Base-by-base conservation (phyloP, 1,140 invertebrate species). In the Megalonaias nervosa region DNA sequence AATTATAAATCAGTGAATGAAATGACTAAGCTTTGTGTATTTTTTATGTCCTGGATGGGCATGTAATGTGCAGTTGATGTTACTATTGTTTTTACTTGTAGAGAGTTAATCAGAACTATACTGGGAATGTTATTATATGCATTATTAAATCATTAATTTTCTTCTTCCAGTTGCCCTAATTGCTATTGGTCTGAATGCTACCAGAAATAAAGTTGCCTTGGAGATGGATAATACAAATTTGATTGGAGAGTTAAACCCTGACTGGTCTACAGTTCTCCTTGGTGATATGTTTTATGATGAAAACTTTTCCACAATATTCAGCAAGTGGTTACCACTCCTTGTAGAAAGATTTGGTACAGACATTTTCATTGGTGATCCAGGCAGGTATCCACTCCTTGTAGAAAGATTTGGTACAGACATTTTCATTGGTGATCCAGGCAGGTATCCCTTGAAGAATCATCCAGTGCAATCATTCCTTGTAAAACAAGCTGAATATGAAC, bases 241-340 rank as follows among this genome's bases (percentile, higher is more conserved):
- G 60, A 74, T 80, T 74, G 78, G 78, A 16, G 16, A 71, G 15
- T 5, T 59, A 15, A 66, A 60, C 65, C n/a, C 26, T 16, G n/a
- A 68, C 19, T 77, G 76, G 74, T 71, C 79, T 55, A 70, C 70
- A 56, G 65, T 83, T 38, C 61, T 83, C 23, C 68, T 83, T 26
- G 82, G 82, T 13, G 82, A 83, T 55, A 83, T 83, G 82, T 77
- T 83, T 60, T 83, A 83, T 73, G 81, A 82, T 60, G 67, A 70
- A 59, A 55, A 38, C 21, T 76, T 76, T 62, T 21, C 67, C 58
- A 62, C 70, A 62, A 70, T n/a, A 56, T 23, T 76, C n/a, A 56
- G 70, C 6, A 19, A 62, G 21, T 76, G 75, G 75, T 48, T 61
- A 38, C 65, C 58, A 38, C 13, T 65, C 11, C 26, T 62, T 14